Conservation (phyloP, 2,888 invertebrate species). For the Eupeodes latifasciatus region DNA sequence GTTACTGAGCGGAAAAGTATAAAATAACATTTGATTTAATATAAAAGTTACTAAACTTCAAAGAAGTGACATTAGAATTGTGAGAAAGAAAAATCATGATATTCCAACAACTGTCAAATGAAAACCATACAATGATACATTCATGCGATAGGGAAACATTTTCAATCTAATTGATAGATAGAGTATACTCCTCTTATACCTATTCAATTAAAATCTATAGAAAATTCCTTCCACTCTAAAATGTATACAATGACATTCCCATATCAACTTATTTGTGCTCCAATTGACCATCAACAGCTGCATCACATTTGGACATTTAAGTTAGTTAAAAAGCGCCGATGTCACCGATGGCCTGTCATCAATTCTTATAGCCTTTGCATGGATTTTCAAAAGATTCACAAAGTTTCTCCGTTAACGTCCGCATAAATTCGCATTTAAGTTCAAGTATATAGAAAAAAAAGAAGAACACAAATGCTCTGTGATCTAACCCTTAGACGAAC, state of each 20-base stretch:
- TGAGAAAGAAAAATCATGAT: no score
- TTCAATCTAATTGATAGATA: no score
- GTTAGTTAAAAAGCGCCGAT: conserved; percentile 71
- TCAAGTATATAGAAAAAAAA: not conserved
- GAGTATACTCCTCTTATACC: not conserved
- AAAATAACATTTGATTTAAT: no score
- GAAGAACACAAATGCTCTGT: not conserved
- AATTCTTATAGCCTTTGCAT: conserved; percentile 2
- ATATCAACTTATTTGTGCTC: not conserved
- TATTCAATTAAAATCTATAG: conserved; percentile 29
- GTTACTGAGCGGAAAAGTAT: no score
- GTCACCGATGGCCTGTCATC: conserved; percentile 52
- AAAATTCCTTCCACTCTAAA: conserved; percentile 49
- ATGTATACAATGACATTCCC: conserved; percentile 27
- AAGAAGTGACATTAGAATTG: no score
- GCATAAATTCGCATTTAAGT: conserved; percentile 59
- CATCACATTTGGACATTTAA: conserved; percentile 63
- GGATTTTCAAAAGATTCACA: conserved; percentile 20
- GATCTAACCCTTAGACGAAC: conserved; percentile 27
- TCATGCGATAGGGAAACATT: no score
- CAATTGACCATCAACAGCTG: conserved; percentile 19
- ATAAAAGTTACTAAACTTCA: no score
- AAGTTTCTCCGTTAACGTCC: conserved; percentile 37
- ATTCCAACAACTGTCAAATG: no score
- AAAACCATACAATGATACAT: no score